phyloP scores from a whole-genome alignment of 2,797 vertebrate genomes.

The Astyanax mexicanus region DNA sequence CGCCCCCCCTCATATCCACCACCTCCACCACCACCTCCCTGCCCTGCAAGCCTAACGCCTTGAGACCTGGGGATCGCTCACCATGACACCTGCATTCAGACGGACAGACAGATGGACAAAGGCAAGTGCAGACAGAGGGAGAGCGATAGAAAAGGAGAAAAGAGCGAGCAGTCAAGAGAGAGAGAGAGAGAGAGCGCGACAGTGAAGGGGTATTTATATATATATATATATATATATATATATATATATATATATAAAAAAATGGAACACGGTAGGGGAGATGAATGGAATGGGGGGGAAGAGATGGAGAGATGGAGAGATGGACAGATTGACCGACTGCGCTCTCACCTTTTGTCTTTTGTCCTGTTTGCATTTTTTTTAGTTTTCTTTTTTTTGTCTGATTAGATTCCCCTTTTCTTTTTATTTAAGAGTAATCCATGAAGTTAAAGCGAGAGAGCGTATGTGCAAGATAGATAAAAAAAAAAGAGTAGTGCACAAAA shows the following conservation, averaged over 20 bases:
- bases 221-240: no score
- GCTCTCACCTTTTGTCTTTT: slow-evolving; percentile 87
- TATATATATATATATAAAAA: no score
- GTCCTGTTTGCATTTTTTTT: no score
- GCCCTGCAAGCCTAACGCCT: slow-evolving; percentile 7
- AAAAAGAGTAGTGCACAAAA: neutral
- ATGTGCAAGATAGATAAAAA: neutral
- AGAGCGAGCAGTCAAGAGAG: slow-evolving; percentile 46
- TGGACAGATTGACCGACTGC: slow-evolving; percentile 72
- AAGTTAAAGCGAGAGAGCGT: slow-evolving; percentile 53
- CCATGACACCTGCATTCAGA: slow-evolving; percentile 81
- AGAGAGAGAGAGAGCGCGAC: slow-evolving; percentile 61
- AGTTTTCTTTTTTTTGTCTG: slow-evolving; percentile 11
- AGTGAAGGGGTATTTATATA: no score
- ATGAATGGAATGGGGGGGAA: slow-evolving; percentile 71
- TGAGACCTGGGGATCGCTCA: slow-evolving; percentile 72
- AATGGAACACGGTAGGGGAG: no score
- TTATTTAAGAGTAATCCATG: slow-evolving; percentile 55
- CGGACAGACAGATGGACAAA: slow-evolving; percentile 84
- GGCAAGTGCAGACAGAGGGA: slow-evolving; percentile 70
- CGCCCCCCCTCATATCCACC: slow-evolving; percentile 71
- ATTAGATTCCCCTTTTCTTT: slow-evolving; percentile 27
- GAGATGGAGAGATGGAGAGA: slow-evolving; percentile 74
- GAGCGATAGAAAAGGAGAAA: slow-evolving; percentile 63
- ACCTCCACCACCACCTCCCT: slow-evolving; percentile 69